Base-by-base conservation (phyloP, 1,140 invertebrate species). In the Brachionus rotundiformis region DNA sequence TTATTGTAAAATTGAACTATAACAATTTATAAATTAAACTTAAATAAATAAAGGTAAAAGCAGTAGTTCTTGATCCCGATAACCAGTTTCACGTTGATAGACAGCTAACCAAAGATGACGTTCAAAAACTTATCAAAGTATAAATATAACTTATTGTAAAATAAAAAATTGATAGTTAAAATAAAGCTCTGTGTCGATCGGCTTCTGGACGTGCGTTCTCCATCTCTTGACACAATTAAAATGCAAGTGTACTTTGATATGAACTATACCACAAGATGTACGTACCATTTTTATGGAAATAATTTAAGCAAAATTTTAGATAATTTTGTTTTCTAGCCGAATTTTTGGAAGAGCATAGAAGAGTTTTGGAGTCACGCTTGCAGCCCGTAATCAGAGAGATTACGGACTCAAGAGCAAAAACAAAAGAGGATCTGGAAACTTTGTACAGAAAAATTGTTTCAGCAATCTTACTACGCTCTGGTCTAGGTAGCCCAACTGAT, bases 211-310 rank as follows among this genome's bases (percentile, higher is more conserved):
- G 84, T 82, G 7, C 82, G 84, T n/a, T 87, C 87, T 25, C 86
- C 88, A 71, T 84, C 87, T 7, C 77, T 89, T 77, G 88, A 89
- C 75, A 89, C 88, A 8, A 86, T 89, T 7, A 89, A 89, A 83
- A 92, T 92, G 89, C 92, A 93, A 84, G 89, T 92, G 65, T 90
- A 92, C 82, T 92, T 92, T 85, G 89, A 90, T 27, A 91, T 91
- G 83, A 91, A 92, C 84, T 92, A 92, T 85, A 90, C 90, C 19
- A 89, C 89, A 27, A 88, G 90, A 89, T 86, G 88, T 88, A 82
- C 6, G n/a, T n/a, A n/a, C n/a, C 27, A 1, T 44, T 44, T 49
- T 31, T 41, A 5, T 27, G 13, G 71, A 7, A 13, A 10, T 68
- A 27, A 11, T 83, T 84, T 16, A 31, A 85, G 2, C 1, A 75